Evolutionary conservation across 2,113 vertebrate genomes (phyloP).

Genomic region (Syrmaticus mikado): DNA sequence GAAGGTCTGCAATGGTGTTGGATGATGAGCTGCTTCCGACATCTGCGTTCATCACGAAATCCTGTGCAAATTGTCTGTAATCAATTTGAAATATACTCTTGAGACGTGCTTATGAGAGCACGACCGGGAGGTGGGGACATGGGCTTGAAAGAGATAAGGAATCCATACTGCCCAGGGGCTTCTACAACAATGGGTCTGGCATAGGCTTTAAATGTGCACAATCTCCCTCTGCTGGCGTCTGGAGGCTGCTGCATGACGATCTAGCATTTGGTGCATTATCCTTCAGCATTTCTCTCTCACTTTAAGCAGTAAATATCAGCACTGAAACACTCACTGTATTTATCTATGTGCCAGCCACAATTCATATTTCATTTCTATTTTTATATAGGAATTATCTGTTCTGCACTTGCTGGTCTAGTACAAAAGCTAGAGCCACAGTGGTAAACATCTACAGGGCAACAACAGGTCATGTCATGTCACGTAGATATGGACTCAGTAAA

Average conservation of each 20-base stretch:
- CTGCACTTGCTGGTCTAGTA: neutral
- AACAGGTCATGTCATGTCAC: neutral
- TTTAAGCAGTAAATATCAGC: rapidly evolving
- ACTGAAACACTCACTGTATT: rapidly evolving
- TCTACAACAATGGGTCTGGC: conserved; percentile 50
- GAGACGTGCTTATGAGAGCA: conserved; percentile 73
- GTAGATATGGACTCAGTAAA: rapidly evolving
- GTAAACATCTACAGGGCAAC: neutral
- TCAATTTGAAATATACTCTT: conserved; percentile 81
- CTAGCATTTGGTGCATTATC: neutral
- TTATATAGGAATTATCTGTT: neutral
- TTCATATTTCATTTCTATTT: neutral
- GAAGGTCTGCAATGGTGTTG: conserved; percentile 82
- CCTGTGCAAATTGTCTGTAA: conserved; percentile 89
- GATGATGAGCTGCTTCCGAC: conserved; percentile 66
- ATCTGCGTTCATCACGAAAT: conserved; percentile 89
- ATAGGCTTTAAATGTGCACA: neutral
- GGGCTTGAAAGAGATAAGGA: neutral
- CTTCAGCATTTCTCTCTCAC: neutral
- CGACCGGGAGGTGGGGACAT: neutral
- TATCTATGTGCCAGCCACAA: neutral
- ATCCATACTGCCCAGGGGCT: neutral
- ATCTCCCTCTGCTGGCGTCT: conserved; percentile 85
- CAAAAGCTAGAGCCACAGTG: neutral
- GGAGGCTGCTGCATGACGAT: neutral